A percentile compares a stretch with the other conserved stretches of the same genome.
Evolutionary conservation across 2,797 vertebrate genomes (phyloP).

Genomic region (Hoplostethus atlanticus): DNA sequence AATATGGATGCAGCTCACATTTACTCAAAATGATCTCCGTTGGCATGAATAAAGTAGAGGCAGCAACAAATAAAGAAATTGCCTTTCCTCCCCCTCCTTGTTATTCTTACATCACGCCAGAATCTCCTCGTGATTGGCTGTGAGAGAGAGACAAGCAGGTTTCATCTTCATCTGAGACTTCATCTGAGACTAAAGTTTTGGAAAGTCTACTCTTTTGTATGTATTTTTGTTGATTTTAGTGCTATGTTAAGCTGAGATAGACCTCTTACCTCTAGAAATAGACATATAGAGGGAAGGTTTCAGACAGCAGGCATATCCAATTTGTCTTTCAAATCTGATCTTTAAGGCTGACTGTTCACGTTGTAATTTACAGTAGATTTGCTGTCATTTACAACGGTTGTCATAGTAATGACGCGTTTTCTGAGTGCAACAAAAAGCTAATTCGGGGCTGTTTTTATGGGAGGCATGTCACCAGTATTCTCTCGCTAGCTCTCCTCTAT

Average conservation of each 20-base stretch:
- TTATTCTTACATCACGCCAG: conserved; percentile 6
- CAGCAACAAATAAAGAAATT: conserved; percentile 13
- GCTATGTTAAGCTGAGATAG: neutral
- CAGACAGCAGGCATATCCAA: too few species aligned
- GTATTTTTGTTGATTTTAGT: neutral
- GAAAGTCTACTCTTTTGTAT: neutral
- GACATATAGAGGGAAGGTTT: neutral
- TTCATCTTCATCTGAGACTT: neutral
- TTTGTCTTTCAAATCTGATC: too few species aligned
- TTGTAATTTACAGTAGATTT: too few species aligned
- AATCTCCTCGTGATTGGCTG: neutral
- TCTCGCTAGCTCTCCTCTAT: too few species aligned
- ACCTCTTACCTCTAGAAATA: neutral
- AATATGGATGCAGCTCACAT: conserved; percentile 56
- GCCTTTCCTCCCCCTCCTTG: neutral
- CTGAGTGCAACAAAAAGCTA: too few species aligned
- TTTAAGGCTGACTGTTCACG: too few species aligned
- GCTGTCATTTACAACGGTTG: too few species aligned
- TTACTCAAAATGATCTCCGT: conserved; percentile 36
- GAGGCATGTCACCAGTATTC: too few species aligned
- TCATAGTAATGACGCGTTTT: too few species aligned
- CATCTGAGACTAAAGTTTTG: neutral
- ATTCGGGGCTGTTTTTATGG: too few species aligned
- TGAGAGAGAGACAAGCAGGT: neutral
- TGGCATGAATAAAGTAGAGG: conserved; percentile 17